Conservation (phyloP, 1,140 invertebrate species). For the Chironomus striatipennis region DNA sequence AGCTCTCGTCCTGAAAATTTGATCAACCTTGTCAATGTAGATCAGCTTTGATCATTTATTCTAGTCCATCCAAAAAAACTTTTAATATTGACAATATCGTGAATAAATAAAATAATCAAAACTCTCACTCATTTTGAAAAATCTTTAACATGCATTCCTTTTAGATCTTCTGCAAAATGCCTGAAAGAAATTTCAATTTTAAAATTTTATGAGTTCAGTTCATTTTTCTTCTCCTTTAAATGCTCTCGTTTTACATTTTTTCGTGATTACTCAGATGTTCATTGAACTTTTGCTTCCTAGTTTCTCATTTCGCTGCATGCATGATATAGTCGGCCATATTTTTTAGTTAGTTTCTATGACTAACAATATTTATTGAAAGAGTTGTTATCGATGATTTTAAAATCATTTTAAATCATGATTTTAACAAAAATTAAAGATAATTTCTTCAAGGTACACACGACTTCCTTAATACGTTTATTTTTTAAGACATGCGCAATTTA, state of each 20-base stretch:
- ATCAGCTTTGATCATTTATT: constrained; percentile 57
- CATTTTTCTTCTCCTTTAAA: constrained; percentile 40
- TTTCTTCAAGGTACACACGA: neutral
- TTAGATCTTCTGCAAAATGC: constrained; percentile 54
- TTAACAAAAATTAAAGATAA: no score
- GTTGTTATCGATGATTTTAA: neutral
- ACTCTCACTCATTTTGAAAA: constrained; percentile 54
- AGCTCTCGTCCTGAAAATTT: constrained; percentile 36
- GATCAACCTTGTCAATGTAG: constrained; percentile 31
- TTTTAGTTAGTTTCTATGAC: neutral
- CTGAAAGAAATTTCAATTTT: neutral
- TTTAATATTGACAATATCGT: constrained; percentile 66
- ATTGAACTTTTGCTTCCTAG: constrained; percentile 50
- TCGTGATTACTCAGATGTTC: constrained; percentile 54
- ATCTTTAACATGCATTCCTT: constrained; percentile 40
- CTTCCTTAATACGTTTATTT: neutral
- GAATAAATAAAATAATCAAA: constrained; percentile 51
- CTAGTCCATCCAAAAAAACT: constrained; percentile 68
- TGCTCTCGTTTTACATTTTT: constrained; percentile 44
- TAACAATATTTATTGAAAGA: neutral
- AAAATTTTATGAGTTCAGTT: neutral
- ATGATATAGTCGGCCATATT: constrained; percentile 56
- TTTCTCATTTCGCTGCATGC: constrained; percentile 35
- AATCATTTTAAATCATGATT: no score
- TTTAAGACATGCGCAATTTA: neutral